These are phyloP conservation scores for Macrocentrus cingulum DNA, from an alignment of 1,140 invertebrate genomes.

Conservation along the genomic window DNA sequence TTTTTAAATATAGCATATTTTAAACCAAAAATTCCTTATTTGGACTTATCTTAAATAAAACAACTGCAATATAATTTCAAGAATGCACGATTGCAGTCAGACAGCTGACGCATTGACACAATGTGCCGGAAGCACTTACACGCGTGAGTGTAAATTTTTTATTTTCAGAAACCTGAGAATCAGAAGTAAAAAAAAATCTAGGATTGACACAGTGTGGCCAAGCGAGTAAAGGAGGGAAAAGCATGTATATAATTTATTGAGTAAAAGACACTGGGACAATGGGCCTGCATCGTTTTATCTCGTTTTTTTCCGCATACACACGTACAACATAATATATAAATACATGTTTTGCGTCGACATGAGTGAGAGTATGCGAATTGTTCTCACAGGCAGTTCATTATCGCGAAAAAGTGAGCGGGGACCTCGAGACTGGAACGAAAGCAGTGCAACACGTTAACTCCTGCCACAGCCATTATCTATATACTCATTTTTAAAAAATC, in stretches of 20 bases:
- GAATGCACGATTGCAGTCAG: no score
- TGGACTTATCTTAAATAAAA: no score
- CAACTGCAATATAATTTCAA: no score
- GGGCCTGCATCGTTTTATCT: neutral
- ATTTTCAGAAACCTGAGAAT: neutral
- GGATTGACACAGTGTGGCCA: neutral
- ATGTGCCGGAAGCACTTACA: constrained; percentile 6
- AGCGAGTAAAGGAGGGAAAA: neutral
- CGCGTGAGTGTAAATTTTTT: neutral
- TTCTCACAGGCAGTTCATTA: constrained; percentile 41
- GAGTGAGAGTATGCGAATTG: constrained; percentile 43
- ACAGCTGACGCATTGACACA: constrained; percentile 5
- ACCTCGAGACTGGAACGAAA: constrained; percentile 20
- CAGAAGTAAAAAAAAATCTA: neutral
- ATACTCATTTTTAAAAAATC: neutral
- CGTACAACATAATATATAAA: no score
- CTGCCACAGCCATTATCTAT: neutral
- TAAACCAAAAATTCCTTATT: no score
- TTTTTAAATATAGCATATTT: no score
- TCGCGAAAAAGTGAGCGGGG: constrained; percentile 30
- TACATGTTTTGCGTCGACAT: constrained; percentile 10
- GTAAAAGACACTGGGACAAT: neutral
- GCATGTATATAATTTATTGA: neutral
- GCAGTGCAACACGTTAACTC: constrained; percentile 4
- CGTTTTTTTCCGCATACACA: neutral